A percentile compares a stretch with the other conserved stretches of the same genome.
Evolutionary conservation across 2,113 vertebrate genomes (phyloP).

Genomic region (Pelmatolapia mariae): DNA sequence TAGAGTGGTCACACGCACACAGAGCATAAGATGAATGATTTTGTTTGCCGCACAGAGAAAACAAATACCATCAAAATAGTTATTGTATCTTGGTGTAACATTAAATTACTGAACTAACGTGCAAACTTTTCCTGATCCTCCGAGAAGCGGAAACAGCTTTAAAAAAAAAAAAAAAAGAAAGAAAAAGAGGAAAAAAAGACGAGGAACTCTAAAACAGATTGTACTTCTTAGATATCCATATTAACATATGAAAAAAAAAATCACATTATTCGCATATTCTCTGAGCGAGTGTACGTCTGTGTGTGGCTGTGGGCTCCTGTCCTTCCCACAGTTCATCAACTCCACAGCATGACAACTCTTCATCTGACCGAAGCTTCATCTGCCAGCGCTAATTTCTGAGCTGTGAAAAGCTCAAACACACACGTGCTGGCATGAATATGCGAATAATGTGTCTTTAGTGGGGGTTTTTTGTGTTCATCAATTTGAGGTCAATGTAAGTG

Average conservation of each 20-base stretch:
- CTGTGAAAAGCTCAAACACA: slow-evolving; percentile 57
- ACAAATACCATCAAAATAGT: not conserved
- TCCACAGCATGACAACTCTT: slow-evolving; percentile 88
- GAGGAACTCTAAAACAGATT: slow-evolving; percentile 7
- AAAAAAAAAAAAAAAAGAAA: not conserved
- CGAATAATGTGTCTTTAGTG: slow-evolving; percentile 4
- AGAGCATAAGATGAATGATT: not conserved
- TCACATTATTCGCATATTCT: slow-evolving; percentile 37
- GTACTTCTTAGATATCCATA: slow-evolving; percentile 7
- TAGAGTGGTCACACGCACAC: not conserved
- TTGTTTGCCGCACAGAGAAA: not conserved
- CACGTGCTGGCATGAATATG: not conserved
- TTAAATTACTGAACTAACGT: not conserved
- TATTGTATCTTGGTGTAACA: not conserved
- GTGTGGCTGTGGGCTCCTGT: slow-evolving; percentile 87
- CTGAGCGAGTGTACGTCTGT: slow-evolving; percentile 21
- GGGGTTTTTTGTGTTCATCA: not conserved
- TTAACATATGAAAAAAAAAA: not conserved
- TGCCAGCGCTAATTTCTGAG: slow-evolving; percentile 76
- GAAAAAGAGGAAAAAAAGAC: not conserved
- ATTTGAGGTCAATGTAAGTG: not conserved
- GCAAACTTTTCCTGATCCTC: not conserved
- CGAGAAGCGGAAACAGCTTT: not conserved
- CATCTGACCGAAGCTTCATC: slow-evolving; percentile 92
- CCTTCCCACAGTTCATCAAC: slow-evolving; percentile 99